Evolutionary conservation across 2,797 vertebrate species (phyloP).

Genomic region (Aldrovandia affinis): DNA sequence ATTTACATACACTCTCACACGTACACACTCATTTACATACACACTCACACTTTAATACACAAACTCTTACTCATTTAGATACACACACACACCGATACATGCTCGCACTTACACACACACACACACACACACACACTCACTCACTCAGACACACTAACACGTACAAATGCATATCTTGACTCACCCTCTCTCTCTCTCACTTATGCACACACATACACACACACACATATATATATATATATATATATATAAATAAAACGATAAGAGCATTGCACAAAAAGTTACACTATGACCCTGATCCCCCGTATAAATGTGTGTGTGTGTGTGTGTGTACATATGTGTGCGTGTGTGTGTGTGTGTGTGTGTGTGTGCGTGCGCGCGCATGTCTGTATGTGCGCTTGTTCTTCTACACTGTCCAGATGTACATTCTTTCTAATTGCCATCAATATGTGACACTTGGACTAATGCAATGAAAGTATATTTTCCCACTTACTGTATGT

Average conservation of each 20-base stretch:
- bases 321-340: conserved; percentile 15
- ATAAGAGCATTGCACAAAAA: not conserved
- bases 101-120: conserved; percentile 16
- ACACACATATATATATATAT: not conserved
- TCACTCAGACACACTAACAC: not conserved
- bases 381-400: conserved; percentile 8
- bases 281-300: not conserved
- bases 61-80: not conserved
- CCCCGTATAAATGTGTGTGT: not conserved
- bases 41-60: not conserved
- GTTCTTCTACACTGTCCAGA: conserved; percentile 11
- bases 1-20: not conserved
- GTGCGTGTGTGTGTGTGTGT: conserved; percentile 19
- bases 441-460: conserved; percentile 36
- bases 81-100: not conserved
- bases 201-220: not conserved
- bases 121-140: conserved; percentile 2
- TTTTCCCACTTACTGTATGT: conserved; percentile 66
- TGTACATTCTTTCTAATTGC: conserved; percentile 25
- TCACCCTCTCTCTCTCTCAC: conserved; percentile 1
- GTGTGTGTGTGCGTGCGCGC: conserved; percentile 6
- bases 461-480: conserved; percentile 70
- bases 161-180: not conserved
- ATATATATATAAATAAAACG: not conserved
- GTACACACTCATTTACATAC: not conserved